These are phyloP conservation scores for Ciconia boyciana DNA, from an alignment of 2,113 vertebrate species.

Conservation along the genomic window DNA sequence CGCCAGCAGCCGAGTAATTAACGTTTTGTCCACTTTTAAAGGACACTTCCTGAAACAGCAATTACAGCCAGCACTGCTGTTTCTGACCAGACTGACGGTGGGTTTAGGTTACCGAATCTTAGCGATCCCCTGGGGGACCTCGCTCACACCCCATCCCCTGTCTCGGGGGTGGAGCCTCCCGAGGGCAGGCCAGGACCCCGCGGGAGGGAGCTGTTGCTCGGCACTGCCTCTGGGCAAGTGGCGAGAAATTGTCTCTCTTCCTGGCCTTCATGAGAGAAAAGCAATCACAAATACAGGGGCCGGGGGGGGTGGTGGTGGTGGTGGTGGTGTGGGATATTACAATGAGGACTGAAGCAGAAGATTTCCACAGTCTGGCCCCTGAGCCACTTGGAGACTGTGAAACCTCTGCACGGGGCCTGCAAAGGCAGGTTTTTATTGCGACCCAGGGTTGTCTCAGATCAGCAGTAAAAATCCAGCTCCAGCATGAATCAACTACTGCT, in stretches of 20 bases:
- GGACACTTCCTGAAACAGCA: too few species aligned
- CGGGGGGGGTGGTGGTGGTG: too few species aligned
- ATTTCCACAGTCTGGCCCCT: background rate
- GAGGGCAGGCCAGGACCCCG: background rate
- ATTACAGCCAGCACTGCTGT: too few species aligned
- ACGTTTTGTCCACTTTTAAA: too few species aligned
- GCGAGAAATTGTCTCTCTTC: rapidly evolving
- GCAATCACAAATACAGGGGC: rapidly evolving
- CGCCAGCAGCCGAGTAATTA: too few species aligned
- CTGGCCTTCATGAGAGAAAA: rapidly evolving
- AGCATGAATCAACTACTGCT: background rate
- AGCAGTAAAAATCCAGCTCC: background rate
- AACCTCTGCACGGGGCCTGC: background rate
- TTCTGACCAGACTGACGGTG: too few species aligned
- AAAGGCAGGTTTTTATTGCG: background rate
- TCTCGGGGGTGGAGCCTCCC: background rate
- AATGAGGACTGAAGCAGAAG: rapidly evolving
- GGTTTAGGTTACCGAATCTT: too few species aligned
- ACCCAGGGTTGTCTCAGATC: background rate
- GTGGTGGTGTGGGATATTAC: too few species aligned
- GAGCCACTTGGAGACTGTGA: background rate
- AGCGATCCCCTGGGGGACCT: too few species aligned
- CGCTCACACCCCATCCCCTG: too few species aligned
- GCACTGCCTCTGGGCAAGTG: rapidly evolving
- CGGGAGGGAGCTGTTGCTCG: background rate